Base-by-base conservation (phyloP, 2,797 vertebrate species). In the Protosalanx chinensis region DNA sequence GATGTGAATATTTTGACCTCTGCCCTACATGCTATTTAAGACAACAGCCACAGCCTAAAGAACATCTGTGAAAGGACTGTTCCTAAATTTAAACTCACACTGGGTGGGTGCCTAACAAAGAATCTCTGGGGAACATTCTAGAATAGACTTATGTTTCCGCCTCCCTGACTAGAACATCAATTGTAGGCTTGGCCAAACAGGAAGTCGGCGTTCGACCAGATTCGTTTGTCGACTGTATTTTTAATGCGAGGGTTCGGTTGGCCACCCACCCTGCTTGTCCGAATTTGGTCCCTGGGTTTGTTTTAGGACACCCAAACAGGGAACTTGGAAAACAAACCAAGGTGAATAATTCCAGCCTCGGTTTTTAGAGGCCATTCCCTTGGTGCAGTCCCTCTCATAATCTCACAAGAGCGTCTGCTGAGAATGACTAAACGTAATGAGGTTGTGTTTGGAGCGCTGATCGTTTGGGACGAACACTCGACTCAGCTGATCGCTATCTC, bases 81-180 rank as follows among this genome's bases (percentile, higher is more conserved):
- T 37, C 57, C 30, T 35, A 30, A 70, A 68, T 57, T 2, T 53
- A 7, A 5, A 12, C 20, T 4, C 8, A 60, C 15, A 7, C 49
- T 64, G 67, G 67, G 62, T 49, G 68, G 32, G 41, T 33, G 4
- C 33, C 58, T 62, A 61, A 56, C 33, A 63, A 57, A 37, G 35
- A n/a, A 46, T 64, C 65, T 33, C 20, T 64, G 65, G 70, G 65
- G 56, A 72, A 65, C 37, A 18, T 57, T 33, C 33, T 29, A 33
- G 71, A 67, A 63, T 68, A 51, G 57, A 6, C 77, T n/a, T 75
- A 72, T 64, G 66, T 73, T 64, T 73, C n/a, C 76, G 67, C 46
- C 67, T 53, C 51, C 35, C 23, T 18, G 32, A 41, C 33, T 41
- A 27, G 32, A 18, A 57, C 65, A 72, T 65, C 49, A 60, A 59